These are phyloP conservation scores for Priocnemis perturbator DNA, from an alignment of 2,888 invertebrate genomes.

Conservation along the genomic window DNA sequence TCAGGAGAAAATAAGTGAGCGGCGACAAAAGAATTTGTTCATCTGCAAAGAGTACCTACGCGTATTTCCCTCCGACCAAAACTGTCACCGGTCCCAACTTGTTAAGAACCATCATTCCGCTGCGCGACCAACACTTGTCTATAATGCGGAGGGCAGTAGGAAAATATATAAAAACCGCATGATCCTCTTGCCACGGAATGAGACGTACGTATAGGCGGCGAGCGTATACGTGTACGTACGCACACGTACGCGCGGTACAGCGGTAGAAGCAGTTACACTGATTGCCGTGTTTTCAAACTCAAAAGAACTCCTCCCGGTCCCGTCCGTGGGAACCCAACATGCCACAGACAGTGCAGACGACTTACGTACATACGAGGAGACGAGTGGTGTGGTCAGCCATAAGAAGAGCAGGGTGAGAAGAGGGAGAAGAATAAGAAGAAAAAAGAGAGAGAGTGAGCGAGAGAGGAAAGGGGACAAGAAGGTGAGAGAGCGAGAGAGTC, in stretches of 20 bases:
- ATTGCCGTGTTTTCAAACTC: constrained; percentile 73
- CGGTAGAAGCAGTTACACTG: constrained; percentile 72
- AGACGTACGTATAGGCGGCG: constrained; percentile 1
- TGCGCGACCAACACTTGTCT: too few species aligned
- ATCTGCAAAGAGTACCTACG: too few species aligned
- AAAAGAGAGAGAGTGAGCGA: constrained; percentile 29
- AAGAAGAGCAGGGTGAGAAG: constrained; percentile 17
- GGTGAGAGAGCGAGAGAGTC: constrained; percentile 40
- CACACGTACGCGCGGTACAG: constrained; percentile 51
- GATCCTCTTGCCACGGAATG: constrained; percentile 15
- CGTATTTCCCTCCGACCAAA: too few species aligned
- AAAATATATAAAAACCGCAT: background rate
- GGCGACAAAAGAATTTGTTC: too few species aligned
- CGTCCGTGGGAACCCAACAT: constrained; percentile 69
- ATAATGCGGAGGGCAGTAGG: background rate
- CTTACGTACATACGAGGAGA: constrained; percentile 44
- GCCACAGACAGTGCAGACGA: constrained; percentile 60
- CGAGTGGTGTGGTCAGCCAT: constrained; percentile 39
- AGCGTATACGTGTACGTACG: background rate
- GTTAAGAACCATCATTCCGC: too few species aligned
- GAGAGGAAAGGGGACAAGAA: constrained; percentile 28
- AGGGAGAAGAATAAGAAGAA: constrained; percentile 20
- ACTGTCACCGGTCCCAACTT: too few species aligned
- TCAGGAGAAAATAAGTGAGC: too few species aligned
- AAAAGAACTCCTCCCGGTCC: constrained; percentile 69